Conservation (phyloP, 2,113 vertebrate species). For the Channa argus region DNA sequence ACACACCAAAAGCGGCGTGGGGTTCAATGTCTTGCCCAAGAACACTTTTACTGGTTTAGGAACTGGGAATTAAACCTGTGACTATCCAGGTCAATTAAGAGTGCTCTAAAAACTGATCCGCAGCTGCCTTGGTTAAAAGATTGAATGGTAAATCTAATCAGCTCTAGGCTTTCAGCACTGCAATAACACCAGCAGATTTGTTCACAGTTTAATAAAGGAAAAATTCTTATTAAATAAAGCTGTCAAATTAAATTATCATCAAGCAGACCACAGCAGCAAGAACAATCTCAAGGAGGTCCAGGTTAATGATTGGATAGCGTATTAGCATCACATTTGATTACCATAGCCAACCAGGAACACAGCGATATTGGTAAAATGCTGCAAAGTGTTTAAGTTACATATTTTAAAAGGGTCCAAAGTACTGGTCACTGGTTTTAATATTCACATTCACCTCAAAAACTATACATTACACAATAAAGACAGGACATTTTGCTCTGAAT, state of each 20-base stretch:
- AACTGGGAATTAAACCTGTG: not conserved
- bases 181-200: slow-evolving; percentile 1
- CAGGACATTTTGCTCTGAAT: too few species aligned
- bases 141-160: not conserved
- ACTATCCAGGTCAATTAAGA: not conserved
- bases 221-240: slow-evolving; percentile 1
- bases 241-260: slow-evolving; percentile 33
- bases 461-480: too few species aligned
- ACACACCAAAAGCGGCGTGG: too few species aligned
- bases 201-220: not conserved
- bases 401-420: too few species aligned
- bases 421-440: too few species aligned
- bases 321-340: slow-evolving; percentile 17
- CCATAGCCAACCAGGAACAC: slow-evolving; percentile 13
- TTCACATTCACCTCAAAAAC: too few species aligned
- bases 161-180: not conserved
- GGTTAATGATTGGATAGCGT: slow-evolving; percentile 34
- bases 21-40: too few species aligned
- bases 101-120: not conserved
- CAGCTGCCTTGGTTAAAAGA: not conserved
- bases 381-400: too few species aligned
- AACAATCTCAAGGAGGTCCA: slow-evolving; percentile 19
- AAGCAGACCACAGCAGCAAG: slow-evolving; percentile 2
- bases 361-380: not conserved
- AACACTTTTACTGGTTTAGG: too few species aligned